phyloP scores from a whole-genome alignment of 1,140 invertebrate species.

The Drosophila mayri region DNA sequence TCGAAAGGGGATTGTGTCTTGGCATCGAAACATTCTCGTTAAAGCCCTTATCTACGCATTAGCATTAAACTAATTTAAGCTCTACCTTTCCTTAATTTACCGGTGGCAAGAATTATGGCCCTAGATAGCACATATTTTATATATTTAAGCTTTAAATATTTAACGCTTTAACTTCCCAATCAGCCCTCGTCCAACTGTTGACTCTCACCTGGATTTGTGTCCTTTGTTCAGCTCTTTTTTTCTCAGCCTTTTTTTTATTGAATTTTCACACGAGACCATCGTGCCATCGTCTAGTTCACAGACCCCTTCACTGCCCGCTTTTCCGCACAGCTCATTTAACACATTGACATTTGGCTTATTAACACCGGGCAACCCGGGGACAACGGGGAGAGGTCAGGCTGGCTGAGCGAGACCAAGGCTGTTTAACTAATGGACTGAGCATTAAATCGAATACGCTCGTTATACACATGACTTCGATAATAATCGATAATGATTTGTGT shows the following conservation, averaged over 20 bases:
- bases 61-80: slow-evolving; percentile 19
- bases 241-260: slow-evolving; percentile 37
- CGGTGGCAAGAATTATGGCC: slow-evolving; percentile 1
- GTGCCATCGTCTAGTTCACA: slow-evolving; percentile 27
- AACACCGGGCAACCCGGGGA: no score
- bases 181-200: slow-evolving; percentile 59
- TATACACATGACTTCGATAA: slow-evolving; percentile 62
- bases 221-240: slow-evolving; percentile 38
- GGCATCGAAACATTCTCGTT: not conserved
- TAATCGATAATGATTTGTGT: slow-evolving; percentile 63
- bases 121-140: not conserved
- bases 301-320: not conserved
- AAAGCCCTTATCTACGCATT: slow-evolving; percentile 15
- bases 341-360: slow-evolving; percentile 69
- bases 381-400: slow-evolving; percentile 8
- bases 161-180: slow-evolving; percentile 2
- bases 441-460: slow-evolving; percentile 72
- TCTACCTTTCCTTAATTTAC: not conserved
- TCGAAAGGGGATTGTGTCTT: not conserved
- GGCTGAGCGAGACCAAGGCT: slow-evolving; percentile 22
- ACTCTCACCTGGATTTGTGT: slow-evolving; percentile 29
- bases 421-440: slow-evolving; percentile 66
- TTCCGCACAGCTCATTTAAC: slow-evolving; percentile 49
- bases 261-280: slow-evolving; percentile 61
- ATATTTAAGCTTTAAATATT: slow-evolving; percentile 1